Percentiles rank a stretch among this genome's conserved stretches.
phyloP scores from a whole-genome alignment of 1,140 invertebrate species.

The Drosophila subpulchrella region DNA sequence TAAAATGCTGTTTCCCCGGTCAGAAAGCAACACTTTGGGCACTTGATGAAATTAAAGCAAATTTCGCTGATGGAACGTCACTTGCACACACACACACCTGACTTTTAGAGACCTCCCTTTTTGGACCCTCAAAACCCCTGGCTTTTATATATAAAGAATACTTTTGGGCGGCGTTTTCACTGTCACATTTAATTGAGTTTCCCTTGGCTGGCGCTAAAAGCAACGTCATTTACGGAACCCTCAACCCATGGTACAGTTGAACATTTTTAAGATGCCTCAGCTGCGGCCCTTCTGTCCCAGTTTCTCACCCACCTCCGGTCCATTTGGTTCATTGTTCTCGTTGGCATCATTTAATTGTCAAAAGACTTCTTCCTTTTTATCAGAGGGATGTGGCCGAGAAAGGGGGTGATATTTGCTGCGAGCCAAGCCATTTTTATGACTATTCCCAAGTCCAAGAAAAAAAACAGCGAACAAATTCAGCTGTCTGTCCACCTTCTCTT shows the following conservation, averaged over 20 bases:
- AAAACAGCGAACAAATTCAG: constrained; percentile 1
- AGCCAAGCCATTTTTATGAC: constrained; percentile 62
- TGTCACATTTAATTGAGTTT: constrained; percentile 84
- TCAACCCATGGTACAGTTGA: constrained; percentile 12
- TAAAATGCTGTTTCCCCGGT: neutral
- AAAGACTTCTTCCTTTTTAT: constrained; percentile 51
- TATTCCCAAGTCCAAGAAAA: neutral
- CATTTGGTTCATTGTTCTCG: constrained; percentile 50
- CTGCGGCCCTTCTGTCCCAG: constrained; percentile 19
- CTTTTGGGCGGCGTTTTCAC: constrained; percentile 78
- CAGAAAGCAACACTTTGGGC: constrained; percentile 29
- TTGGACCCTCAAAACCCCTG: neutral
- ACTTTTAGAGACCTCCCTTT: constrained; percentile 7
- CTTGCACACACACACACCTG: constrained; percentile 15
- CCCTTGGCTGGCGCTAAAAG: constrained; percentile 68
- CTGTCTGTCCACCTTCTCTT: constrained; percentile 3
- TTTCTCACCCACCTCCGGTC: constrained; percentile 7
- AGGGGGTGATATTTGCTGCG: constrained; percentile 50
- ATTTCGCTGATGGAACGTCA: constrained; percentile 22
- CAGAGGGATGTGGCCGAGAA: constrained; percentile 13
- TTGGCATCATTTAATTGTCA: constrained; percentile 78
- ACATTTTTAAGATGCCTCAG: constrained; percentile 75
- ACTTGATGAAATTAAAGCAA: constrained; percentile 47
- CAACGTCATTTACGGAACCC: constrained; percentile 69
- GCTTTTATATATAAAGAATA: constrained; percentile 66